phyloP scores from a whole-genome alignment of 2,888 invertebrate species.

The Pseudanteris insignis region DNA sequence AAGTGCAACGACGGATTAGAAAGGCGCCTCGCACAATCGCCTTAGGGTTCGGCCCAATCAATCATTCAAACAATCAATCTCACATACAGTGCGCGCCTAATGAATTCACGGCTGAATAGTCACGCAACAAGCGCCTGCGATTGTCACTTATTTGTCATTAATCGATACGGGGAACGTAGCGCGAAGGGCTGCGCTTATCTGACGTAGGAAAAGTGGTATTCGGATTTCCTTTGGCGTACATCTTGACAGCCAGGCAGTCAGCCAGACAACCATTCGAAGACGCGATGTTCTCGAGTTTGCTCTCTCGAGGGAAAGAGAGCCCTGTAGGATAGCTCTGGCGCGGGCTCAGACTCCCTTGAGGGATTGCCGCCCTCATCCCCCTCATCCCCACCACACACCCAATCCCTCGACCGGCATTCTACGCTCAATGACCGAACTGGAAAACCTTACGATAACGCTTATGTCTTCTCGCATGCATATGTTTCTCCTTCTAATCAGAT shows the following conservation, averaged over 20 bases:
- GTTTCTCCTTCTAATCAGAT: slow-evolving; percentile 29
- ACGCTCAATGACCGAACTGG: slow-evolving; percentile 45
- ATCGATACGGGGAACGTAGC: slow-evolving; percentile 54
- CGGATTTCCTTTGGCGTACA: slow-evolving; percentile 51
- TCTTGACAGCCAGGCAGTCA: slow-evolving; percentile 56
- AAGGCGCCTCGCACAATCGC: slow-evolving; percentile 31
- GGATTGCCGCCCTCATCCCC: slow-evolving; percentile 37
- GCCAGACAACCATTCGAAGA: slow-evolving; percentile 48
- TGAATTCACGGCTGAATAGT: slow-evolving; percentile 29
- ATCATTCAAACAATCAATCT: slow-evolving; percentile 42
- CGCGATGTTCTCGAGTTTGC: slow-evolving; percentile 43
- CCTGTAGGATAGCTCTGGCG: slow-evolving; percentile 59
- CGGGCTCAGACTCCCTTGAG: slow-evolving; percentile 62
- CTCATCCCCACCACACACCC: not conserved
- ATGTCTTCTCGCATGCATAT: slow-evolving; percentile 39
- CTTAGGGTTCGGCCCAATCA: slow-evolving; percentile 29
- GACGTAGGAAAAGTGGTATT: slow-evolving; percentile 50
- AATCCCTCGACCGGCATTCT: slow-evolving; percentile 36
- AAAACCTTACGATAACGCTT: slow-evolving; percentile 53
- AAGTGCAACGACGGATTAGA: slow-evolving; percentile 20
- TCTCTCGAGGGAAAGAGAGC: slow-evolving; percentile 54
- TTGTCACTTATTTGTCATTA: slow-evolving; percentile 52
- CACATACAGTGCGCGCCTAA: slow-evolving; percentile 18
- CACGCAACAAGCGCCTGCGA: slow-evolving; percentile 24
- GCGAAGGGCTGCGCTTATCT: slow-evolving; percentile 49